Conservation (phyloP, 2,797 vertebrate genomes). For the Brachyrhaphis roseni region DNA sequence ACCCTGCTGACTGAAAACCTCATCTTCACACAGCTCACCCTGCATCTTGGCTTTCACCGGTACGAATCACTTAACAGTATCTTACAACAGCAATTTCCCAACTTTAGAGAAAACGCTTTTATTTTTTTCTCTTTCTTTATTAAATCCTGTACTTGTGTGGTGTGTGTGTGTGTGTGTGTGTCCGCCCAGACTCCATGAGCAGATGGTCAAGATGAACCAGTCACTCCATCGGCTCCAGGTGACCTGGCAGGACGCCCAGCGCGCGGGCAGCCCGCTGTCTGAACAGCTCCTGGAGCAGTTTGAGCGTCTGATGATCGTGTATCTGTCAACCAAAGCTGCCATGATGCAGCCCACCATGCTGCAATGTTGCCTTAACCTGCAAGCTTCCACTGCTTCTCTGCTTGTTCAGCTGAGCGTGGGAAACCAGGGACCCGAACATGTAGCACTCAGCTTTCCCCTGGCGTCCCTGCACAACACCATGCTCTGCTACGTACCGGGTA, state of each 20-base stretch:
- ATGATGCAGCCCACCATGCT: conserved; percentile 93
- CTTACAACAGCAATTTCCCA: background rate
- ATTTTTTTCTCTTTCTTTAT: background rate
- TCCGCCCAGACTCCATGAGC: conserved; percentile 90
- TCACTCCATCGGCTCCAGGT: conserved; percentile 96
- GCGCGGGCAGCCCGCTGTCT: conserved; percentile 86
- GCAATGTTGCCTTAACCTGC: conserved; percentile 95
- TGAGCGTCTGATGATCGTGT: conserved; percentile 95
- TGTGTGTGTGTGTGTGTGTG: conserved; percentile 9
- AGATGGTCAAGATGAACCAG: conserved; percentile 99
- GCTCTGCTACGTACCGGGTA: conserved; percentile 94
- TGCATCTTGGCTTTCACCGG: conserved; percentile 91
- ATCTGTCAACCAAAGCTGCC: conserved; percentile 95
- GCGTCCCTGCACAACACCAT: conserved; percentile 81
- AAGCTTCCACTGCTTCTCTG: conserved; percentile 92
- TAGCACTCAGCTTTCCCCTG: conserved; percentile 89
- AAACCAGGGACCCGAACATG: conserved; percentile 86
- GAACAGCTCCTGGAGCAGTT: conserved; percentile 96
- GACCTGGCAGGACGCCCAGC: conserved; percentile 94
- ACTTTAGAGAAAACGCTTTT: no score
- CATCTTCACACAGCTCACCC: conserved; percentile 91
- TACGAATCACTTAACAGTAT: conserved; percentile 30
- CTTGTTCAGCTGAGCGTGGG: conserved; percentile 91
- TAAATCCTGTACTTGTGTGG: conserved; percentile 20
- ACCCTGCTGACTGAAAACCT: conserved; percentile 97